A percentile compares a stretch with the other conserved stretches of the same genome.
Conservation (phyloP, 2,888 invertebrate species). For the Polyploca ridens region DNA sequence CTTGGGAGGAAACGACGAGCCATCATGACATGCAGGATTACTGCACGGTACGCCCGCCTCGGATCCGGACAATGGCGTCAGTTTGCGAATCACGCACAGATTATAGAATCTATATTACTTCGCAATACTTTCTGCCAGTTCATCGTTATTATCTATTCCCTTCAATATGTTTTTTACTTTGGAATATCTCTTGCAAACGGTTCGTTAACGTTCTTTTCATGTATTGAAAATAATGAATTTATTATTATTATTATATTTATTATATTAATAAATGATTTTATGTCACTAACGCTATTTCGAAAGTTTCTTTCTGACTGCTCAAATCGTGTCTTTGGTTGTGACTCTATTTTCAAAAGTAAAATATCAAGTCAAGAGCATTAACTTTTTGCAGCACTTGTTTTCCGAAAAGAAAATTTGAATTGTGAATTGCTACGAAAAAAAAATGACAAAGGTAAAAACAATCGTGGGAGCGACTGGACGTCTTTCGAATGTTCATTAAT, state of each 20-base stretch:
- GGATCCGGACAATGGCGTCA: constrained; percentile 26
- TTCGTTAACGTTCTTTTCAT: too few species aligned
- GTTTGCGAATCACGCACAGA: constrained; percentile 33
- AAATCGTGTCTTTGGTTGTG: too few species aligned
- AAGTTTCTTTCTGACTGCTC: too few species aligned
- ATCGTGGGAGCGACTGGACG: constrained; percentile 26
- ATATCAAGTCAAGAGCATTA: neutral
- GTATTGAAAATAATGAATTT: neutral
- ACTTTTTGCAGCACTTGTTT: constrained; percentile 15
- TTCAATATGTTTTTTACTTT: neutral
- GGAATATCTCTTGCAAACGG: too few species aligned
- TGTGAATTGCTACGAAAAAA: constrained; percentile 29
- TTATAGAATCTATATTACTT: constrained; percentile 27
- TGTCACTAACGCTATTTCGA: too few species aligned
- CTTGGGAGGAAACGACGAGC: constrained; percentile 1
- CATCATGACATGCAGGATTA: constrained; percentile 2
- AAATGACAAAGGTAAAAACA: constrained; percentile 31
- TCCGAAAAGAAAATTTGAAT: constrained; percentile 20
- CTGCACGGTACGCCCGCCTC: constrained; percentile 20
- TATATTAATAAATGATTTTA: too few species aligned
- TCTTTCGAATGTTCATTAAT: constrained; percentile 8
- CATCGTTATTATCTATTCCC: neutral
- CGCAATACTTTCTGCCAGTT: constrained; percentile 25
- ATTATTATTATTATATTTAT: too few species aligned
- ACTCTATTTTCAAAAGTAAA: neutral